These are phyloP conservation scores for Hypotaenidia philippensis DNA, from an alignment of 2,797 vertebrate species.

Conservation along the genomic window DNA sequence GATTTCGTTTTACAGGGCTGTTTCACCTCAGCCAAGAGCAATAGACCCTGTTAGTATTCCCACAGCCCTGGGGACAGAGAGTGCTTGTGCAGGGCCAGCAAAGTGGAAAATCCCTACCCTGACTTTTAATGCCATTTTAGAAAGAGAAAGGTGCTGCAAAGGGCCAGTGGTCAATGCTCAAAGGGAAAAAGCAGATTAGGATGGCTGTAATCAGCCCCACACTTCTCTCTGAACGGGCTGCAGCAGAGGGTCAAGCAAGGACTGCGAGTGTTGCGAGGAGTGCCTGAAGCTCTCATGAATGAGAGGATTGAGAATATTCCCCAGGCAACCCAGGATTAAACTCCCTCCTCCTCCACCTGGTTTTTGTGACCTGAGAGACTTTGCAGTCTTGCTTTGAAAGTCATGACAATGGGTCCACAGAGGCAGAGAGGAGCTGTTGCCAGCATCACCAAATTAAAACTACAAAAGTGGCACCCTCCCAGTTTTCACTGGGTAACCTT, in stretches of 20 bases:
- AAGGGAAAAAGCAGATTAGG: rapidly evolving
- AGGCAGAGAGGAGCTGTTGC: neutral
- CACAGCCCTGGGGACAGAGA: neutral
- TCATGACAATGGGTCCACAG: rapidly evolving
- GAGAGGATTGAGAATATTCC: neutral
- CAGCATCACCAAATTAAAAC: neutral
- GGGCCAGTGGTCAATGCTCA: neutral
- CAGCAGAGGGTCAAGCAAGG: neutral
- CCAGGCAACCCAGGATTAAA: neutral
- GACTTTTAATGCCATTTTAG: neutral
- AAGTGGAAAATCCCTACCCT: neutral
- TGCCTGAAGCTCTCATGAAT: neutral
- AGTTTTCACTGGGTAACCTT: neutral
- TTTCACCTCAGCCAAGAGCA: neutral
- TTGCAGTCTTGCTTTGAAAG: neutral
- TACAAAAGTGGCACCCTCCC: neutral
- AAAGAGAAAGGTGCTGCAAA: neutral
- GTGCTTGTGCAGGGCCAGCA: neutral
- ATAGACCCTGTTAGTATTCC: neutral
- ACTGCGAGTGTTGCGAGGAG: neutral
- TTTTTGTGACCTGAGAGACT: neutral
- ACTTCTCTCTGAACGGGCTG: neutral
- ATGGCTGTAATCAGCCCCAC: rapidly evolving
- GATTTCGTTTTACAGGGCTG: neutral
- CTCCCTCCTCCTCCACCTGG: neutral